Conservation (phyloP, 1,140 invertebrate species). For the Bombus difficillimus region DNA sequence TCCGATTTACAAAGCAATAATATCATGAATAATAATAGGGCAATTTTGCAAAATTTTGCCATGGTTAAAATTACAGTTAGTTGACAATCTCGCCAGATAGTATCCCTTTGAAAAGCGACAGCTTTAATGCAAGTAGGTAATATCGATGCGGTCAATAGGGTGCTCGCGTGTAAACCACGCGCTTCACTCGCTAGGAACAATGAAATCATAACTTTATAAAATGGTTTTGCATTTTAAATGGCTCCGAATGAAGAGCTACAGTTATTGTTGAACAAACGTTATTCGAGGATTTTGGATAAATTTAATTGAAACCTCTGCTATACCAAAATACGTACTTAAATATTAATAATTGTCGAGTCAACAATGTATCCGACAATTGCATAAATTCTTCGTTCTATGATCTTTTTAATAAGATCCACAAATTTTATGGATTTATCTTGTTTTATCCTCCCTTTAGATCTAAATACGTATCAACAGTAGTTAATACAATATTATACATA, state of each 20-base stretch:
- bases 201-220: slow-evolving; percentile 28
- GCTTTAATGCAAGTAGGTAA: slow-evolving; percentile 3
- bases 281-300: background rate
- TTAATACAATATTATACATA: too few species aligned
- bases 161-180: background rate
- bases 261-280: background rate
- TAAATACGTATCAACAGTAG: background rate
- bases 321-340: background rate
- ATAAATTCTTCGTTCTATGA: background rate
- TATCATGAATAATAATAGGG: background rate
- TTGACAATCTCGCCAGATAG: slow-evolving; percentile 1
- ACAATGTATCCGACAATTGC: background rate
- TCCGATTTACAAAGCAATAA: background rate
- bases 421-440: background rate
- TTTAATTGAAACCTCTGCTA: background rate
- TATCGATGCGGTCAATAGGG: background rate
- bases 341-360: background rate
- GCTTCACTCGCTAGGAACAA: background rate
- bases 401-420: background rate
- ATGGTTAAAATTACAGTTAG: background rate
- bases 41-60: background rate
- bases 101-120: background rate
- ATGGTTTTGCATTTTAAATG: background rate
- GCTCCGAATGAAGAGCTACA: background rate
- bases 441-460: background rate